Evolutionary conservation across 1,140 invertebrate genomes (phyloP), one percentile per base, ranked within the genome.

Genomic region (Panagrolaimus sp.): DNA sequence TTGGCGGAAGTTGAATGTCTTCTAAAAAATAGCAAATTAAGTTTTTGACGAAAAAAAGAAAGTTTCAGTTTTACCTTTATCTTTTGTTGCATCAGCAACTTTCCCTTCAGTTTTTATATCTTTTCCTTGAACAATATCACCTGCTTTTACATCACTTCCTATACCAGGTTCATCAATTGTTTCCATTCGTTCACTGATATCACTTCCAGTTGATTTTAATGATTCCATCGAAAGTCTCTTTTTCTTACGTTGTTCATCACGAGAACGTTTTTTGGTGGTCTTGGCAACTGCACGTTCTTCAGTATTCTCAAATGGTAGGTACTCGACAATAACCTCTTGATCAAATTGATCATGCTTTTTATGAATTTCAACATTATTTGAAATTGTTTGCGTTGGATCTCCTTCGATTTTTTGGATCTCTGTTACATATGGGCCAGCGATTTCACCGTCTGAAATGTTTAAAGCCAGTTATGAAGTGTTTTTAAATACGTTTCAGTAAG

Each of bases 151-250:
- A 38, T 4, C 31, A 38, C 2, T 38, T 38, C 7, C 2, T 38
- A 4, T 38, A 38, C 7, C 31, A 38, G 51, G 51, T 16, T 57
- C 51, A 25, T 57, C 51, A 25, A 57, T 57, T 20, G 51, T 57
- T 27, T 57, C 51, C 51, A 57, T 11, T 23, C 51, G 8, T 5
- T 57, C 51, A 38, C 31, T 38, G 11, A 16, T 27, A 25, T 57
- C 51, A 57, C 51, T 57, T 20, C 51, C 51, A 14, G 20, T 16
- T 11, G 20, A 25, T 16, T 4, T n/a, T 16, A 57, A 20, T 13
- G 51, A 57, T 27, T 57, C 51, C 51, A 57, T 57, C 4, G 51
- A 57, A 16, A 57, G 51, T 57, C 51, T 5, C 27, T 57, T 57
- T 57, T 57, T 57, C 51, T 57, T 57, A 11, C 27, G 20, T 20